These are phyloP conservation scores for Octodon degus DNA, from an alignment of 2,113 vertebrate genomes.

Conservation along the genomic window DNA sequence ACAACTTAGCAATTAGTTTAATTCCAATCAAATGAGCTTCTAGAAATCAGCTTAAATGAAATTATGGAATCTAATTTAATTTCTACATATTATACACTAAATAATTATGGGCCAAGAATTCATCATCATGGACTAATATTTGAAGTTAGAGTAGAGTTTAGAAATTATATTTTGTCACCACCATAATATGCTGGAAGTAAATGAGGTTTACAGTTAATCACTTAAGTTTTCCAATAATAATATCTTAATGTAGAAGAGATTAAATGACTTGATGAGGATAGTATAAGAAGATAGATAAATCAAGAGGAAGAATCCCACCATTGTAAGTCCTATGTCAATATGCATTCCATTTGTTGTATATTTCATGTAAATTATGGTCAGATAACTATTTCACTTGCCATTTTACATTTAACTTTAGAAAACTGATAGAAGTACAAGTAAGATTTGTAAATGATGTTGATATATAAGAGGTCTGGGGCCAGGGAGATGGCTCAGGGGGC, in stretches of 20 bases:
- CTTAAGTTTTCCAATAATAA: not conserved
- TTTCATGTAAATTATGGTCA: slow-evolving; percentile 33
- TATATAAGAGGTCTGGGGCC: not conserved
- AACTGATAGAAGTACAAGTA: slow-evolving; percentile 22
- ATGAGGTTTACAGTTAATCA: slow-evolving; percentile 37
- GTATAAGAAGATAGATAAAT: slow-evolving; percentile 46
- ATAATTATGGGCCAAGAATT: slow-evolving; percentile 13
- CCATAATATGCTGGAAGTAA: not conserved
- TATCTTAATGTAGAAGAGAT: slow-evolving; percentile 29
- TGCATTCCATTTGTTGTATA: not conserved
- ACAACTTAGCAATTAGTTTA: slow-evolving; percentile 66
- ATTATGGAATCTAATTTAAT: slow-evolving; percentile 65
- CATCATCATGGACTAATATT: slow-evolving; percentile 40
- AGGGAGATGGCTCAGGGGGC: no score
- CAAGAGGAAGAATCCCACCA: slow-evolving; percentile 15
- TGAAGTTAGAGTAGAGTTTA: slow-evolving; percentile 54
- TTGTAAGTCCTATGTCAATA: slow-evolving; percentile 20
- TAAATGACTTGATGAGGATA: slow-evolving; percentile 36
- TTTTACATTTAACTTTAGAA: slow-evolving; percentile 34
- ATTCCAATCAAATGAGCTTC: slow-evolving; percentile 62
- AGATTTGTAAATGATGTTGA: slow-evolving; percentile 27
- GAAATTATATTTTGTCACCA: slow-evolving; percentile 22
- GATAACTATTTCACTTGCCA: not conserved
- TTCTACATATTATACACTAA: slow-evolving; percentile 41
- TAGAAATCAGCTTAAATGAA: slow-evolving; percentile 56